Evolutionary conservation across 92 coral and sea anemone genomes (phyloP).

Genomic region (Virgularia gustaviana): DNA sequence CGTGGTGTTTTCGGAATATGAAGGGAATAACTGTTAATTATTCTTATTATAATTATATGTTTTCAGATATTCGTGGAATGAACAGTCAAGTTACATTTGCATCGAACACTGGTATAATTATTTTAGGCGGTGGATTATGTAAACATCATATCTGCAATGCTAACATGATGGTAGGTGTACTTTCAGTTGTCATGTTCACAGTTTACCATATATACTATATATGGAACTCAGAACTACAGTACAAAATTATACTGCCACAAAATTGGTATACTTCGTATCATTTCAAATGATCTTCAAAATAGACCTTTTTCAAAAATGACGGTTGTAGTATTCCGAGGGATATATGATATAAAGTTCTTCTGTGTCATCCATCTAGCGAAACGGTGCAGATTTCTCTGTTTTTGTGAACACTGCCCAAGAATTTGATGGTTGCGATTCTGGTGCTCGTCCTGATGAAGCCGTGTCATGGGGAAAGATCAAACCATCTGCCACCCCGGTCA

Average conservation of each 20-base stretch:
- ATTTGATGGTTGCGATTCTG: conserved; percentile 97
- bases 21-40: too few relatives aligned
- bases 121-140: conserved; percentile 86
- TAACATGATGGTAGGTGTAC: conserved; percentile 74
- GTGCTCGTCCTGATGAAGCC: conserved; percentile 98
- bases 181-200: too few relatives aligned
- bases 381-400: conserved; percentile 91
- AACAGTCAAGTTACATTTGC: conserved; percentile 67
- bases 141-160: conserved; percentile 97
- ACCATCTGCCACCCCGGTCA: conserved; percentile 79
- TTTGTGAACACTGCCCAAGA: conserved; percentile 94
- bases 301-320: too few relatives aligned
- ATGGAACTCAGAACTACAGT: too few relatives aligned
- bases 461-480: conserved; percentile 98
- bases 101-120: conserved; percentile 74
- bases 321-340: too few relatives aligned
- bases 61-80: conserved; percentile 73
- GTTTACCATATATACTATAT: too few relatives aligned
- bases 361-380: conserved; percentile 60
- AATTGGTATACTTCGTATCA: too few relatives aligned
- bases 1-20: too few relatives aligned
- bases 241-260: too few relatives aligned
- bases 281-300: too few relatives aligned
- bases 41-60: too few relatives aligned
- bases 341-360: too few relatives aligned